These are phyloP conservation scores for Philhelius pedissequus DNA, from an alignment of 2,888 invertebrate species.

Conservation along the genomic window DNA sequence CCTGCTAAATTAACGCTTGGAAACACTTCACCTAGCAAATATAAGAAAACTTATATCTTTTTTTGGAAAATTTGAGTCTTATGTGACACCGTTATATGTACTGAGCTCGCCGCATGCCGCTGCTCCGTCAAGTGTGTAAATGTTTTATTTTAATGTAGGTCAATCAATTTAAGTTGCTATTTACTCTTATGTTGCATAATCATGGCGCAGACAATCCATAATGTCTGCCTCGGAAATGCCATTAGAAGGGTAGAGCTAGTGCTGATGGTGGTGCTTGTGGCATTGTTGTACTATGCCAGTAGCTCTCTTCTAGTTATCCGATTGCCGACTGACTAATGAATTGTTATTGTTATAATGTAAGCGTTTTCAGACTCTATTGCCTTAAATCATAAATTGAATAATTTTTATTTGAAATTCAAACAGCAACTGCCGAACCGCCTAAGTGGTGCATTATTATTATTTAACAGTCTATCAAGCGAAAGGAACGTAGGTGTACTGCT, in stretches of 20 bases:
- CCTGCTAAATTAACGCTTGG: not conserved
- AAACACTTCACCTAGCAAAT: constrained; percentile 4
- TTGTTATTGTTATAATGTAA: not conserved
- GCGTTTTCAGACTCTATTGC: not conserved
- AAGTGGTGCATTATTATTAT: constrained; percentile 38
- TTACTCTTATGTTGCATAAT: constrained; percentile 27
- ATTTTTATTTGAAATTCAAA: constrained; percentile 42
- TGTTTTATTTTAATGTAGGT: constrained; percentile 34
- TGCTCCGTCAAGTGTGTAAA: not conserved
- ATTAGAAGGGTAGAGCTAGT: constrained; percentile 6
- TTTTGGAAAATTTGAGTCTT: constrained; percentile 36
- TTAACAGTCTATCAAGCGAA: constrained; percentile 6
- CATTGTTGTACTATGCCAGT: not conserved
- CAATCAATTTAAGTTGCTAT: constrained; percentile 50
- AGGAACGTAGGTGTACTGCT: not conserved
- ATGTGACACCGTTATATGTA: not conserved
- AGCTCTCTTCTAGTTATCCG: not conserved
- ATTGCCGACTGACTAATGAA: not conserved
- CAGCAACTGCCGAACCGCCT: constrained; percentile 8
- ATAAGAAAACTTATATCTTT: too few species aligned
- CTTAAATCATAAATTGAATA: constrained; percentile 36
- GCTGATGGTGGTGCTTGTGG: not conserved
- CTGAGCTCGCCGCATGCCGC: too few species aligned
- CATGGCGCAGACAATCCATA: constrained; percentile 13
- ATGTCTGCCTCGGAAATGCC: constrained; percentile 36